Percentiles rank a stretch among this genome's conserved stretches.
Evolutionary conservation across 2,888 invertebrate genomes (phyloP).

Genomic region (Dendrolimus houi): DNA sequence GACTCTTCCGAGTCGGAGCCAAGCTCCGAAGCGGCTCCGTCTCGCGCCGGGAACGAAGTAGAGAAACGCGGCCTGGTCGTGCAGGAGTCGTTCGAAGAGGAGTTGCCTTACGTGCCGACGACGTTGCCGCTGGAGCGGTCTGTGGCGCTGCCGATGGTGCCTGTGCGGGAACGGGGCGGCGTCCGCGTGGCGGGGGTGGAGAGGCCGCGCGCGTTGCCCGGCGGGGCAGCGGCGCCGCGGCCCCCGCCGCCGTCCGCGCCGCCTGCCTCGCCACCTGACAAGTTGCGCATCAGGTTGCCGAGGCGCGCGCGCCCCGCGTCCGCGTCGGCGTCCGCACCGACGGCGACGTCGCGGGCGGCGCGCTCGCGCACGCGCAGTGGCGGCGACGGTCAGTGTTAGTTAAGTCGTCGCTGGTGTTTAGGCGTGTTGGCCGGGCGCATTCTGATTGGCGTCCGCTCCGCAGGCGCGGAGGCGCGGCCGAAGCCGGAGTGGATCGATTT

Average conservation of each 20-base stretch:
- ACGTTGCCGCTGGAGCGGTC: slow-evolving; percentile 91
- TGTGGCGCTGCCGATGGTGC: slow-evolving; percentile 87
- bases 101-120: slow-evolving; percentile 93
- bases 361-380: slow-evolving; percentile 38
- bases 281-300: slow-evolving; percentile 48
- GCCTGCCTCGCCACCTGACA: slow-evolving; percentile 30
- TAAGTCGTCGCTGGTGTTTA: neutral
- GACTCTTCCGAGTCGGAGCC: slow-evolving; percentile 22
- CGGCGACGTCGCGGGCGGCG: slow-evolving; percentile 6
- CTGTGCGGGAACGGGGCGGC: slow-evolving; percentile 74
- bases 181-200: slow-evolving; percentile 54
- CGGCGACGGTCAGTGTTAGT: slow-evolving; percentile 34
- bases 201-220: slow-evolving; percentile 81
- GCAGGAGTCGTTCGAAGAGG: slow-evolving; percentile 90
- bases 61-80: slow-evolving; percentile 83
- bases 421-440: neutral
- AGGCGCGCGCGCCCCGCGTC: slow-evolving; percentile 42
- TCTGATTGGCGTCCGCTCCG: neutral
- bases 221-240: slow-evolving; percentile 75
- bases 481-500: slow-evolving; percentile 88
- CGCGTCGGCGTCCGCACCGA: slow-evolving; percentile 13
- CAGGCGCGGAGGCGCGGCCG: slow-evolving; percentile 30
- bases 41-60: slow-evolving; percentile 68
- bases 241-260: slow-evolving; percentile 21
- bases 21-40: slow-evolving; percentile 17